Evolutionary conservation across 2,888 invertebrate species (phyloP).

Genomic region (Sarcophaga carnaria): DNA sequence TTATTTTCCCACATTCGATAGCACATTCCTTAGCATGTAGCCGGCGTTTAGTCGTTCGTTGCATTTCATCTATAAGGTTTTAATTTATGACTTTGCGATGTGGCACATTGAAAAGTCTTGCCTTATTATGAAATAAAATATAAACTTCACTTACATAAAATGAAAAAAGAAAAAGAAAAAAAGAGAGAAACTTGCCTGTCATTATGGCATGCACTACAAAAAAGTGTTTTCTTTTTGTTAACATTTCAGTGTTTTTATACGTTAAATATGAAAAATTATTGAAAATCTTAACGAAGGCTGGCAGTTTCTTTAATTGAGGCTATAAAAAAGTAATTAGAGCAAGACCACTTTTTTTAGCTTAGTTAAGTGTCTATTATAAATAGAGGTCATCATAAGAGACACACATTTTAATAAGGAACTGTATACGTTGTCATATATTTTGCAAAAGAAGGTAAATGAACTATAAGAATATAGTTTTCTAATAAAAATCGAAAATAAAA

Average conservation of each 20-base stretch:
- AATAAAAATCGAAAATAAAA: no score
- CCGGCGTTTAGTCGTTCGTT: neutral
- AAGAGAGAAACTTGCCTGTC: no score
- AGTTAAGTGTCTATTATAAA: neutral
- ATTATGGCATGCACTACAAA: no score
- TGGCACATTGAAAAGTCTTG: constrained; percentile 11
- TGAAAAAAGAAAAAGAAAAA: neutral
- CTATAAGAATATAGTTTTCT: no score
- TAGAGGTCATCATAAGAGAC: no score
- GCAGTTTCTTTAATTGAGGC: neutral
- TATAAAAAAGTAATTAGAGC: constrained; percentile 12
- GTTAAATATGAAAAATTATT: neutral
- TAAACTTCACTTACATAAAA: neutral
- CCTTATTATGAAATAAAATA: constrained; percentile 9
- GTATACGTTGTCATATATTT: no score
- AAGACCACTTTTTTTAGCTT: neutral
- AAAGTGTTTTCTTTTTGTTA: no score
- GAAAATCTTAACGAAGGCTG: neutral
- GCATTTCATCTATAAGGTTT: neutral
- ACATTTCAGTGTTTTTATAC: no score
- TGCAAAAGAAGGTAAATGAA: no score
- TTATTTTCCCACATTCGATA: no score
- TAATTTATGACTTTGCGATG: constrained; percentile 15
- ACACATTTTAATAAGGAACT: no score
- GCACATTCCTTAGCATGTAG: no score